Evolutionary conservation across 1,140 invertebrate species (phyloP), one percentile per base, ranked within the genome.

Genomic region (Ceratosolen fusciceps): DNA sequence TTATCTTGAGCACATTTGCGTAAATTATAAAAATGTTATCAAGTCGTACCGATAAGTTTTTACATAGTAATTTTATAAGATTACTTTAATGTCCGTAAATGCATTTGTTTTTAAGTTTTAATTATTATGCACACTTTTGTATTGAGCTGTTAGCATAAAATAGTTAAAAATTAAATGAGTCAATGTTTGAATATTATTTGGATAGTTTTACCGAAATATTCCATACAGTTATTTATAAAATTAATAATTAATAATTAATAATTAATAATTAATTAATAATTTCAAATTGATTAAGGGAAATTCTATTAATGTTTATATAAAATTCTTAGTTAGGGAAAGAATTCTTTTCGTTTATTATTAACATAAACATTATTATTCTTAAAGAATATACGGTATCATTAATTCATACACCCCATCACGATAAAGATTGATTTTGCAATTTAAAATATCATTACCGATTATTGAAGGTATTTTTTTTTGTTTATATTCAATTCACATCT

Each of bases 1-100:
- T 86, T 89, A 89, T 90, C 89, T 89, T 89, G 87, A 90, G 87
- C 88, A 89, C 88, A 89, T 90, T 88, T 86, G 85, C 89, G 60
- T 52, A 14, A 0, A 24, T 87, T 89, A 88, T 88, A 90, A 89
- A n/a, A n/a, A n/a, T n/a, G n/a, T n/a, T n/a, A n/a, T n/a, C n/a
- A n/a, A n/a, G n/a, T n/a, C n/a, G n/a, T n/a, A n/a, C n/a, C n/a
- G n/a, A n/a, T 88, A 88, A 87, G 84, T 84, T 74, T 62, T n/a
- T n/a, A 54, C 49, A 29, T 3, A 24, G 43, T 49, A n/a, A 49
- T 49, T 65, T 31, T 43, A 65, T 65, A 26, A 75, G 29, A 4
- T 60, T 31, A 24, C 16, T 14, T 16, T 68, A 39, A 67, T 54
- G n/a, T 14, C 34, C 37, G 5, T 37, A 47, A 67, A 37, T 54